Evolutionary conservation across 1,140 invertebrate species (phyloP).

Genomic region (Lasioglossum albipes): DNA sequence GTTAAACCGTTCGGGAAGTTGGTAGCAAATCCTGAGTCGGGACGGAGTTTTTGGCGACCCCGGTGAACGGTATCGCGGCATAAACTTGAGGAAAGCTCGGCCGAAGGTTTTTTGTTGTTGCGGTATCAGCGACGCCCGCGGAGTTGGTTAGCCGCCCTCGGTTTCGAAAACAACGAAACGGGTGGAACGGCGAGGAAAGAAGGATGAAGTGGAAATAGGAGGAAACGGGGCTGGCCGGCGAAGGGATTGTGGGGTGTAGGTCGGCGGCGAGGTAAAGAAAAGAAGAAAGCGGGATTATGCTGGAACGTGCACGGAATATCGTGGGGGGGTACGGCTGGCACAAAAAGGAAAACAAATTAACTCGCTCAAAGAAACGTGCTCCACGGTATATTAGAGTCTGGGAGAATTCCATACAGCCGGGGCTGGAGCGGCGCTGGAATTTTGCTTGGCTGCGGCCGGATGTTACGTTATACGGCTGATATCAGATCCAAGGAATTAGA

Average conservation of each 20-base stretch:
- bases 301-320: constrained; percentile 41
- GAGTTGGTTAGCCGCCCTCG: constrained; percentile 37
- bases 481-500: constrained; percentile 35
- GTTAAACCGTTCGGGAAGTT: too few relatives aligned
- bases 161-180: constrained; percentile 43
- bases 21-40: too few relatives aligned
- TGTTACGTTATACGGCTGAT: constrained; percentile 32
- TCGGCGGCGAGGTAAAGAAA: not conserved
- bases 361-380: constrained; percentile 49
- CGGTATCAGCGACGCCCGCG: not conserved
- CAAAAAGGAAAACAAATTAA: constrained; percentile 52
- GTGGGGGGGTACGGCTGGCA: constrained; percentile 9
- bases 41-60: too few relatives aligned
- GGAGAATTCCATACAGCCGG: constrained; percentile 31
- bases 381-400: constrained; percentile 37
- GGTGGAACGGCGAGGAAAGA: not conserved
- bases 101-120: constrained; percentile 1
- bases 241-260: not conserved
- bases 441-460: constrained; percentile 13
- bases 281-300: constrained; percentile 35
- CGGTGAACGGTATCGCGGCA: too few relatives aligned
- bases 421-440: constrained; percentile 1
- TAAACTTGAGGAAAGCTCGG: not conserved
- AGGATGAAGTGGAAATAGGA: too few relatives aligned
- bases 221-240: not conserved